Evolutionary conservation across 2,797 vertebrate genomes (phyloP).

Genomic region (Chromis chromis): DNA sequence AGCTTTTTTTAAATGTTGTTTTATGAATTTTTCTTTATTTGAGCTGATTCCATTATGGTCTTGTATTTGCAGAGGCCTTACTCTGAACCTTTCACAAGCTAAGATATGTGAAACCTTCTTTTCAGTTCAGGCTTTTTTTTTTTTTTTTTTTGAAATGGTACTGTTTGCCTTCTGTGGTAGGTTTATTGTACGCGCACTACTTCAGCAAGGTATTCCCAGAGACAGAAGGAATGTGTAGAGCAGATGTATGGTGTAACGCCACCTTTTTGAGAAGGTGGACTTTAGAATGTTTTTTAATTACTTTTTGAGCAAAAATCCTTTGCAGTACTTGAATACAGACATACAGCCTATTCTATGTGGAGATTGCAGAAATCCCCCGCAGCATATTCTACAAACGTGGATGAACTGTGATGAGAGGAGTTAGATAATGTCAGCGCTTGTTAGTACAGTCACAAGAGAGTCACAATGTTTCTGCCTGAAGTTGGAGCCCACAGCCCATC

Average conservation of each 20-base stretch:
- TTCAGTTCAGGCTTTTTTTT: slow-evolving; percentile 76
- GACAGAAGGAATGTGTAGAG: slow-evolving; percentile 85
- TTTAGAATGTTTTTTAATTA: slow-evolving; percentile 77
- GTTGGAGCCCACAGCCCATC: slow-evolving; percentile 65
- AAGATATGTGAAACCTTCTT: slow-evolving; percentile 82
- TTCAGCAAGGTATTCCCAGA: slow-evolving; percentile 81
- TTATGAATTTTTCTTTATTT: slow-evolving; percentile 67
- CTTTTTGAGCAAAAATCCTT: slow-evolving; percentile 83
- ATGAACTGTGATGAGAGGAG: slow-evolving; percentile 71
- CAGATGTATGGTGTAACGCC: slow-evolving; percentile 70
- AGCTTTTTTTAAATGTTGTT: slow-evolving; percentile 69
- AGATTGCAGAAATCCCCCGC: slow-evolving; percentile 70
- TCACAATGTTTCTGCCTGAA: slow-evolving; percentile 76
- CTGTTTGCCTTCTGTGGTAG: slow-evolving; percentile 88
- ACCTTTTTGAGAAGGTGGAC: slow-evolving; percentile 70
- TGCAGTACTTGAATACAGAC: slow-evolving; percentile 89
- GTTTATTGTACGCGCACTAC: slow-evolving; percentile 79
- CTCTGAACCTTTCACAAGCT: slow-evolving; percentile 79
- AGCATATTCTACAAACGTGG: slow-evolving; percentile 72
- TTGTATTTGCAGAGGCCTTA: slow-evolving; percentile 89
- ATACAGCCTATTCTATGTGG: slow-evolving; percentile 83
- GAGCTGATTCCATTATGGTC: slow-evolving; percentile 76
- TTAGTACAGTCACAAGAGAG: slow-evolving; percentile 79
- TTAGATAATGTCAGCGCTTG: slow-evolving; percentile 70
- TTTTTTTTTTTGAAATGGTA: slow-evolving; percentile 82